phyloP scores from a whole-genome alignment of 2,797 vertebrate genomes.

The Hydrocynus forskahlii region DNA sequence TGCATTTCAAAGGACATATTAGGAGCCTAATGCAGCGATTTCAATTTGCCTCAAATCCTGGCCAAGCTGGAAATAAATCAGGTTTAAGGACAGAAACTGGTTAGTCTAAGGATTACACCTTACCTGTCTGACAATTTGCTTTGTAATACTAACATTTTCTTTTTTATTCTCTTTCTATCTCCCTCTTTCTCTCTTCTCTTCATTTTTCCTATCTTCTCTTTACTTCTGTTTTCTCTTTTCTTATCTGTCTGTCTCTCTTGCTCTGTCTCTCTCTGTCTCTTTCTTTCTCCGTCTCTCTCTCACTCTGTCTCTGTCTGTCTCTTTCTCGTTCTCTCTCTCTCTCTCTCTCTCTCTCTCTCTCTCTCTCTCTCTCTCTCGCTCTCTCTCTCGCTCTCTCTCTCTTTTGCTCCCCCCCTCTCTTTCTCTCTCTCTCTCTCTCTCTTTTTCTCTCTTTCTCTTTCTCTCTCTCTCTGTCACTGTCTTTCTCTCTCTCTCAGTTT shows the following conservation, averaged over 20 bases:
- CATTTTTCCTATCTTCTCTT: not conserved
- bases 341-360: no score
- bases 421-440: not conserved
- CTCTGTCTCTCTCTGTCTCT: not conserved
- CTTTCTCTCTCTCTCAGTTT: conserved; percentile 74
- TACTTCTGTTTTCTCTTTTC: not conserved
- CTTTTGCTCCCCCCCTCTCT: not conserved
- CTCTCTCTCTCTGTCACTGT: not conserved
- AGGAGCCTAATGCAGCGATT: not conserved
- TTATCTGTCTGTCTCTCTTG: not conserved
- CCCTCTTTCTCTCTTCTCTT: not conserved
- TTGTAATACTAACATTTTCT: not conserved
- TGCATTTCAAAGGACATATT: conserved; percentile 5
- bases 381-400: no score
- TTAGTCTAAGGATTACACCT: not conserved
- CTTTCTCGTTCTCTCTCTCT: no score
- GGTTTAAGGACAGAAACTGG: not conserved
- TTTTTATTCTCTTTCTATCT: not conserved
- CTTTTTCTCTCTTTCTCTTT: not conserved
- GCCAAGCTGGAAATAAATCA: not conserved
- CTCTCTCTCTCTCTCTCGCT: no score
- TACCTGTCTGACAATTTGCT: not conserved
- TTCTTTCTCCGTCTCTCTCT: not conserved
- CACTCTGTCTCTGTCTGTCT: not conserved
- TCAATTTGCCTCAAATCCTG: conserved; percentile 1